Evolutionary conservation across 2,888 invertebrate species (phyloP).

Genomic region (Catocala fraxini): DNA sequence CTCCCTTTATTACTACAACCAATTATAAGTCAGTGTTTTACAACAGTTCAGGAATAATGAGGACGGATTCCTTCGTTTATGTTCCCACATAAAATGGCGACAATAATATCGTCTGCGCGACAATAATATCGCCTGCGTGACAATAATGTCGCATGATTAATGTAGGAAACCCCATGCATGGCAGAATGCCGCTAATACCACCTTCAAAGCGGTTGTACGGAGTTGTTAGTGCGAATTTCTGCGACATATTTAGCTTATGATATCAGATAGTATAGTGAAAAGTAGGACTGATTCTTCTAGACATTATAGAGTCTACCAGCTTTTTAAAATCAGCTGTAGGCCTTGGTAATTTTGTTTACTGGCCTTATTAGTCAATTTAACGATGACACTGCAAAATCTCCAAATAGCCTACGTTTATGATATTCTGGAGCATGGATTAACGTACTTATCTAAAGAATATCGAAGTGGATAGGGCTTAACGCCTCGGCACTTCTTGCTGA

Average conservation of each 20-base stretch:
- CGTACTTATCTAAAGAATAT: no score
- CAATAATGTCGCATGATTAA: slow-evolving; percentile 47
- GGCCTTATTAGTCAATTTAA: no score
- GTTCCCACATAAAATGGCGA: slow-evolving; percentile 26
- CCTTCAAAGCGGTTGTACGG: slow-evolving; percentile 8
- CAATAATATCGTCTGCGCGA: slow-evolving; percentile 35
- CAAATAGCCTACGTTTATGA: no score
- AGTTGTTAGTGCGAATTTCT: slow-evolving; percentile 12
- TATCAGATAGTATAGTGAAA: slow-evolving; percentile 16
- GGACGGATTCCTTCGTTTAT: slow-evolving; percentile 33
- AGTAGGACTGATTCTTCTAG: no score
- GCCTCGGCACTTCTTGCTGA: no score
- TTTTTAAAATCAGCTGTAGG: no score
- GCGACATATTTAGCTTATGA: slow-evolving; percentile 48
- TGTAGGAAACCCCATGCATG: slow-evolving; percentile 25
- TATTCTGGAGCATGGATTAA: no score
- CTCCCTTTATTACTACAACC: slow-evolving; percentile 22
- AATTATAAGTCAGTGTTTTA: slow-evolving; percentile 16
- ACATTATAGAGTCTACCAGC: no score
- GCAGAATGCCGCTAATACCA: slow-evolving; percentile 29
- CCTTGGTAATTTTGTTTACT: no score
- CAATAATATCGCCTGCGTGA: slow-evolving; percentile 35
- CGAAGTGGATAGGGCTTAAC: no score
- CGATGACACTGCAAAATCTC: no score
- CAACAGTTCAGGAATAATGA: slow-evolving; percentile 25